Evolutionary conservation across 2,797 vertebrate genomes (phyloP).

Genomic region (Sorex maritimensis): DNA sequence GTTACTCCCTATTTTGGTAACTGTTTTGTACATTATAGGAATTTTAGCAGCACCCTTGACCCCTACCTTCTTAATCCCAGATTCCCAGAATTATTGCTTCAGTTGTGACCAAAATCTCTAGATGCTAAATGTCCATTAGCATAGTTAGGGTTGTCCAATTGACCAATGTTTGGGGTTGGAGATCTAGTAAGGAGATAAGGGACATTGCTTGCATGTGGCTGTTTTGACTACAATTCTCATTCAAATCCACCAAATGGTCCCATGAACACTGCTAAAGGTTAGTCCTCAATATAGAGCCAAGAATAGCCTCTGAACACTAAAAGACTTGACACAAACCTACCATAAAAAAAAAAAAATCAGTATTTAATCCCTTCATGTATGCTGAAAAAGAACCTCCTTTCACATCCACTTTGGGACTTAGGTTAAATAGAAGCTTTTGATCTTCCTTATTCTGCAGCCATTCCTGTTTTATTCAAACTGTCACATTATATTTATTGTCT

Average conservation of each 20-base stretch:
- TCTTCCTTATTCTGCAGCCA: neutral
- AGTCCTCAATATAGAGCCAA: neutral
- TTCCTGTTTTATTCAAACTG: neutral
- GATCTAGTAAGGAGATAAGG: too few relatives aligned
- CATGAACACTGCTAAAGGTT: too few relatives aligned
- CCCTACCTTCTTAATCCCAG: neutral
- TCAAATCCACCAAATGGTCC: too few relatives aligned
- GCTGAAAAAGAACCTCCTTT: conserved; percentile 36
- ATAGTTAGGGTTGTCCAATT: too few relatives aligned
- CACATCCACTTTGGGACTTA: neutral
- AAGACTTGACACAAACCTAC: too few relatives aligned
- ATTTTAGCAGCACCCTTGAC: neutral
- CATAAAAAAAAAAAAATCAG: neutral
- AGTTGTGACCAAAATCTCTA: neutral
- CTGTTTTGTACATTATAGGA: neutral
- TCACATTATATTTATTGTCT: neutral
- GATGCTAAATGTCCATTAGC: too few relatives aligned
- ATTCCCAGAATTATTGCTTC: neutral
- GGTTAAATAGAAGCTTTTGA: neutral
- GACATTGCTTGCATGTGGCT: too few relatives aligned
- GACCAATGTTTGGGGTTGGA: too few relatives aligned
- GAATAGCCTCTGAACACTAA: too few relatives aligned
- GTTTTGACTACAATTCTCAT: too few relatives aligned
- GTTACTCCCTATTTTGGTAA: neutral
- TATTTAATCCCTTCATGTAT: neutral